A percentile compares a stretch with the other conserved stretches of the same genome.
These are phyloP conservation scores for Salvelinus namaycush DNA, from an alignment of 2,113 vertebrate species.

Conservation along the genomic window DNA sequence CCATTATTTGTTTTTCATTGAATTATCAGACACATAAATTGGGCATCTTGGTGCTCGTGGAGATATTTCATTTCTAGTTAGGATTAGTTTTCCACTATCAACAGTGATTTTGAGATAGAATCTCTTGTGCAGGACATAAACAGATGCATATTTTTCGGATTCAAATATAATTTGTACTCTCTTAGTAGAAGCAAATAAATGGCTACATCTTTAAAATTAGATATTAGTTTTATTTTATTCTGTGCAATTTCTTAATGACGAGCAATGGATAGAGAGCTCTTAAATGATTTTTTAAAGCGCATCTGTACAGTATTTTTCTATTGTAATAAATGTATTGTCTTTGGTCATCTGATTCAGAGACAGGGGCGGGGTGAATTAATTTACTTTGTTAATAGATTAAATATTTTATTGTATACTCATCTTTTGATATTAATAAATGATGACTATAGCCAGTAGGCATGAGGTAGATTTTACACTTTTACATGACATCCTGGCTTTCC, in stretches of 20 bases:
- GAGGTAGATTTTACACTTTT: conserved; percentile 39
- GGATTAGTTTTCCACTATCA: not conserved
- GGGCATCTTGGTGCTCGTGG: conserved; percentile 15
- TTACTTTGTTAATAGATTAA: conserved; percentile 52
- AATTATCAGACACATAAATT: conserved; percentile 5
- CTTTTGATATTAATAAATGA: conserved; percentile 56
- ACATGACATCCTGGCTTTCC: not conserved
- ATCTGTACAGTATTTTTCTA: conserved; percentile 80
- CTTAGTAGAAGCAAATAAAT: conserved; percentile 25
- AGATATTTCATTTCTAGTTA: conserved; percentile 29
- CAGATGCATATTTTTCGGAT: conserved; percentile 40
- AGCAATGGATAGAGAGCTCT: conserved; percentile 48
- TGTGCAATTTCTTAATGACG: conserved; percentile 42
- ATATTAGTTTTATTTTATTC: conserved; percentile 23
- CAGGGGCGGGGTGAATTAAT: conserved; percentile 40
- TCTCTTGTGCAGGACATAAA: conserved; percentile 40
- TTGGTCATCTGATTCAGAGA: conserved; percentile 45
- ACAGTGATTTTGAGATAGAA: not conserved
- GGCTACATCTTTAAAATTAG: conserved; percentile 24
- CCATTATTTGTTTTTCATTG: conserved; percentile 38
- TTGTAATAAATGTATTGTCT: conserved; percentile 64
- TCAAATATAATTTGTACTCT: conserved; percentile 38
- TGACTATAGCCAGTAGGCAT: conserved; percentile 14
- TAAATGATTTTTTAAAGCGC: conserved; percentile 45
- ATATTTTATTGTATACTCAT: conserved; percentile 49